Evolutionary conservation across 2,888 invertebrate genomes (phyloP).

Genomic region (Brachyptera risi): DNA sequence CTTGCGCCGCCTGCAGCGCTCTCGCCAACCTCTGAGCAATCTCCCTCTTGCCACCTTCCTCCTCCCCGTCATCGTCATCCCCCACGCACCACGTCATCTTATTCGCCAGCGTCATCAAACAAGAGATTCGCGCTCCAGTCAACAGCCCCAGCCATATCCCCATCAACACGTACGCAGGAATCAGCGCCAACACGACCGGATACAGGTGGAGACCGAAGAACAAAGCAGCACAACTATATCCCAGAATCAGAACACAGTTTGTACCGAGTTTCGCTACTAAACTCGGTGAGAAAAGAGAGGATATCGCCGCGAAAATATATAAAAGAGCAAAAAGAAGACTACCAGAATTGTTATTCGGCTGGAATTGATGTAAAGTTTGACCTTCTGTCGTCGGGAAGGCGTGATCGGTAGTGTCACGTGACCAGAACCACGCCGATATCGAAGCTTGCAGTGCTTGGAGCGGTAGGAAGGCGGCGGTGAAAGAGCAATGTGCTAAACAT

Average conservation of each 20-base stretch:
- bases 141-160: conserved; percentile 54
- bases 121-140: conserved; percentile 40
- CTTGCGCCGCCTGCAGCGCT: conserved; percentile 52
- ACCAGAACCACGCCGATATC: conserved; percentile 46
- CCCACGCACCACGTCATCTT: conserved; percentile 46
- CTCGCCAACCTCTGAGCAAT: conserved; percentile 50
- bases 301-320: conserved; percentile 57
- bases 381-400: neutral
- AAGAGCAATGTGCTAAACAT: conserved; percentile 54
- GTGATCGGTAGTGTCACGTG: neutral
- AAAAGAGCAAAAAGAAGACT: conserved; percentile 59
- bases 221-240: conserved; percentile 54
- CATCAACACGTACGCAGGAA: conserved; percentile 51
- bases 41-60: conserved; percentile 30
- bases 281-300: conserved; percentile 51
- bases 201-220: conserved; percentile 59
- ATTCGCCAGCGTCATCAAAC: conserved; percentile 46
- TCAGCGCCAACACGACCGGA: conserved; percentile 51
- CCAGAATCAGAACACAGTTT: conserved; percentile 47
- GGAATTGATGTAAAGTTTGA: conserved; percentile 3
- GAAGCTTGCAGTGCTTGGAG: conserved; percentile 54
- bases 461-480: conserved; percentile 58
- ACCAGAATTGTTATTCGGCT: conserved; percentile 43
- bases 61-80: conserved; percentile 44
- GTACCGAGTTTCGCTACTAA: conserved; percentile 52